Evolutionary conservation across 2,888 invertebrate species (phyloP), one percentile per base, ranked within the genome.

Genomic region (Rhamphomyia laevipes): DNA sequence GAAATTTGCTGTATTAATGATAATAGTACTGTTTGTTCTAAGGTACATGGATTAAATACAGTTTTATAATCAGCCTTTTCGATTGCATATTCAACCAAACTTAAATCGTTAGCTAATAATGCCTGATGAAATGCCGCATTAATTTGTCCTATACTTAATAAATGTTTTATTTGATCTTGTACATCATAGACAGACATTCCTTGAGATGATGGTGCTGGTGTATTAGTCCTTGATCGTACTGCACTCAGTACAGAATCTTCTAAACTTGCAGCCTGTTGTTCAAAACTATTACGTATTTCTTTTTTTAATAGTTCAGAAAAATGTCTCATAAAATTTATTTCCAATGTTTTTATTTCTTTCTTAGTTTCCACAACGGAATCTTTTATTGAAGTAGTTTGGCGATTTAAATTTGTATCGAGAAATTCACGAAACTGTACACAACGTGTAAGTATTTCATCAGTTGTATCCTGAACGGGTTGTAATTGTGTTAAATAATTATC

Each of bases 1-100:
- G 92, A 87, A 17, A 95, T 79, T 69, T 96, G 96, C 65, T 96
- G 94, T 59, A 97, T 87, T 27, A 97, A 78, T 4, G 95, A 92
- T 46, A 97, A 75, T 55, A 96, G 75, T 51, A 94, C 91, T 59
- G 87, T 88, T 68, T 94, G 94, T 57, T 84, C 83, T 50, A 94
- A 77, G 21, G 80, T 76, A 61, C 88, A 89, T 15, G 80, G 77
- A 10, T 78, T 77, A 71, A 95, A 90, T 53, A 93, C 84, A 53
- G 76, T 76, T 49, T 78, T 76, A 1, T 88, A 86, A 63, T 90
- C 86, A 17, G 90, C 88, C 53, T 80, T 78, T 61, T 90, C 86
- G 67, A 95, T 90, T 12, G 91, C 85, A 56, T 82, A 82, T 66
- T 93, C 82, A 46, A 96, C 90, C 51, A 93, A 74, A 58, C 79